Evolutionary conservation across 2,888 invertebrate species (phyloP), one percentile per base, ranked within the genome.

Genomic region (Drosophila atripex): DNA sequence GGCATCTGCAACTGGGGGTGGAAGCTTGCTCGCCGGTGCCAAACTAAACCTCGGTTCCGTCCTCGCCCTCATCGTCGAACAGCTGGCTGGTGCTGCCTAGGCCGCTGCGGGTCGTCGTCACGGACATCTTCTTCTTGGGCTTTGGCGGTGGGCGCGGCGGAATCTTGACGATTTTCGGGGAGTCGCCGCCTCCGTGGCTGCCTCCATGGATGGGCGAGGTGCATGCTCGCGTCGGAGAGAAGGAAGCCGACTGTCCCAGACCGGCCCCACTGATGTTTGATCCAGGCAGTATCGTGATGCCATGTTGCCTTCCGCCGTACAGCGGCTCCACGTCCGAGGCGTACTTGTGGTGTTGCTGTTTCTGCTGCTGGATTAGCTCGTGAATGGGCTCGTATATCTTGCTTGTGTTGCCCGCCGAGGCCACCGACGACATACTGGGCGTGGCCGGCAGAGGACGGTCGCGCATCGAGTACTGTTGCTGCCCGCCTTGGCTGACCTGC

Each of bases 41-140:
- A 63, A 76, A 43, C 89, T 92, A 96, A 93, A 97, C 97, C 93
- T 97, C 97, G 83, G 97, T 97, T 76, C 97, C 97, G 80, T 97
- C 96, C 89, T 97, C 97, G 28, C 96, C 96, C 92, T 97, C 97
- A 90, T 97, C 97, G 90, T 97, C 96, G 89, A 96, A 96, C 73
- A 96, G 92, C 68, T 96, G 96, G 79, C 96, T 96, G 82, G 93
- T 94, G 68, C 91, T 94, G 41, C 90, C 90, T 56, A 90, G 90
- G 45, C 90, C 90, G 66, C 88, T 88, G 63, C 90, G 90, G 64
- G 89, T 93, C 5, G 95, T 93, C 54, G 93, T 93, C 14, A 94
- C 93, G 78, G 95, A 94, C 93, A 96, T 96, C 92, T 96, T 96
- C 54, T 96, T 96, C 82, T 96, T 96, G 28, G 96, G 96, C 11